Percentiles rank a stretch among this genome's conserved stretches.
phyloP scores from a whole-genome alignment of 1,140 invertebrate genomes.

The Copidosoma floridanum region DNA sequence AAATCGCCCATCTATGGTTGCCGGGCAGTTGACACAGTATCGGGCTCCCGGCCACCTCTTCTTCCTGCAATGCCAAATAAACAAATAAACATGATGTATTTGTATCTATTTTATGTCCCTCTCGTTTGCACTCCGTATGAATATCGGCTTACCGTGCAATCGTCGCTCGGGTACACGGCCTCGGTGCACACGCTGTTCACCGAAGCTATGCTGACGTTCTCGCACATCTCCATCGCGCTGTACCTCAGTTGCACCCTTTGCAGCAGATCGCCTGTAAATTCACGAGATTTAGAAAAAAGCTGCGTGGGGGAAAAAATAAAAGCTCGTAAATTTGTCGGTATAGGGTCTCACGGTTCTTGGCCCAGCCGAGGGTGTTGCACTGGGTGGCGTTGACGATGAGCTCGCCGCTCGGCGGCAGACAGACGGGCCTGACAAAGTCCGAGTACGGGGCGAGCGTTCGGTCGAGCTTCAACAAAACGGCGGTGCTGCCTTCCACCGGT shows the following conservation, averaged over 20 bases:
- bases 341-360: constrained; percentile 63
- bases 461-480: constrained; percentile 78
- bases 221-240: constrained; percentile 74
- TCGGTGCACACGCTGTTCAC: constrained; percentile 82
- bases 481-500: constrained; percentile 81
- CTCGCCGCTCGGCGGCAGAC: constrained; percentile 60
- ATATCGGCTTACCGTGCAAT: constrained; percentile 80
- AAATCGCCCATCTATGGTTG: constrained; percentile 68
- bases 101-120: too few relatives aligned
- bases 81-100: too few relatives aligned
- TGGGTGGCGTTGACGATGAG: constrained; percentile 51
- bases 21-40: constrained; percentile 71
- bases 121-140: too few relatives aligned
- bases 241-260: constrained; percentile 74
- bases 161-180: constrained; percentile 72
- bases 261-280: constrained; percentile 65
- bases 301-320: neutral
- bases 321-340: too few relatives aligned
- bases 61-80: constrained; percentile 66
- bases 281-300: too few relatives aligned
- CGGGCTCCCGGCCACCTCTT: constrained; percentile 82
- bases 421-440: constrained; percentile 81
- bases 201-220: constrained; percentile 79
- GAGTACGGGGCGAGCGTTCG: constrained; percentile 69
- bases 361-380: constrained; percentile 82